Percentiles rank a stretch among this genome's conserved stretches.
Conservation (phyloP, 2,797 vertebrate species). For the Glossophaga mutica region DNA sequence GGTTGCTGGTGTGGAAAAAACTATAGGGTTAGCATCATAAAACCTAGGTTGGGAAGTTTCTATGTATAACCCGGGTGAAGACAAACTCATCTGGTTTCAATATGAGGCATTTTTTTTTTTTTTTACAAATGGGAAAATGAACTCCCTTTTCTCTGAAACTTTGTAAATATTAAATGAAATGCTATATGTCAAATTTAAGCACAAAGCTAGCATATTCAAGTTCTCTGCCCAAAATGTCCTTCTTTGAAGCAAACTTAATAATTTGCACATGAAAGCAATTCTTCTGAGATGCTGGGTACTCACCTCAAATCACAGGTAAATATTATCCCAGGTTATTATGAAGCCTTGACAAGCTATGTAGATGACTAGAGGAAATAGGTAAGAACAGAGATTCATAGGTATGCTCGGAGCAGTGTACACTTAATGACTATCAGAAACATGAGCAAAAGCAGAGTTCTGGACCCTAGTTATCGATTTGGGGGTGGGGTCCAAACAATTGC, state of each 20-base stretch:
- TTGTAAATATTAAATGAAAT: background rate
- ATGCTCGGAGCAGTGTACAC: background rate
- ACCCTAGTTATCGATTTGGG: background rate
- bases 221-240: background rate
- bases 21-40: background rate
- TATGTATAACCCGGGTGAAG: background rate
- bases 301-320: background rate
- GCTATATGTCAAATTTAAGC: background rate
- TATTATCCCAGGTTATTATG: background rate
- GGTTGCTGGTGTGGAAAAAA: background rate
- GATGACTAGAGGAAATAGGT: background rate
- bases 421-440: background rate
- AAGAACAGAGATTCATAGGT: background rate
- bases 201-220: background rate
- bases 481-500: background rate
- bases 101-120: background rate
- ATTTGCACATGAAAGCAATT: background rate
- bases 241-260: background rate
- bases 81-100: background rate
- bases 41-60: background rate
- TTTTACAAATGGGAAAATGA: background rate
- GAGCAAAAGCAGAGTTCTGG: background rate
- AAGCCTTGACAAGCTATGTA: background rate
- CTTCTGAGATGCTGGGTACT: background rate
- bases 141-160: background rate